Evolutionary conservation across 2,888 invertebrate genomes (phyloP).

Genomic region (Autographa gamma): DNA sequence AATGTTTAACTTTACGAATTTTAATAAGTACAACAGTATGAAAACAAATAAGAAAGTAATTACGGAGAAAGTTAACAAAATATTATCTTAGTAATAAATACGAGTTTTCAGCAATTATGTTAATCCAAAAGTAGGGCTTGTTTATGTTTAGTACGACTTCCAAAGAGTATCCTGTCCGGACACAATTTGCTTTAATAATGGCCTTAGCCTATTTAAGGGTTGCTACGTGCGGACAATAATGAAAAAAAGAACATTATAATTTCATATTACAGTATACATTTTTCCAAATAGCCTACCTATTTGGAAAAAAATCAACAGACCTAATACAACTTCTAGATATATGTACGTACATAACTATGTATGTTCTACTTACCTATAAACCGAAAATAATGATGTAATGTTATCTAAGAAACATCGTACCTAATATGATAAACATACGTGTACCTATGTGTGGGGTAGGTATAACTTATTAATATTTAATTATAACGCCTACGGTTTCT

Average conservation of each 20-base stretch:
- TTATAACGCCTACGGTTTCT: neutral
- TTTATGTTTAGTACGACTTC: conserved; percentile 26
- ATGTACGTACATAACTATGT: neutral
- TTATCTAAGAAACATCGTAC: neutral
- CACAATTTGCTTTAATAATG: conserved; percentile 46
- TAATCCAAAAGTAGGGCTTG: conserved; percentile 45
- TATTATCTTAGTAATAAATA: conserved; percentile 49
- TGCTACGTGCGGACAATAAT: too few species aligned
- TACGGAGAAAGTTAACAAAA: conserved; percentile 49
- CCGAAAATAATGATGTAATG: neutral
- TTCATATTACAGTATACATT: too few species aligned
- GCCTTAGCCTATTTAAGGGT: conserved; percentile 43
- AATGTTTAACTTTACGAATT: conserved; percentile 56
- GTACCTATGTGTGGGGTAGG: neutral
- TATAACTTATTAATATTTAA: neutral
- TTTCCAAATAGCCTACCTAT: too few species aligned
- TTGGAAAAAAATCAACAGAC: too few species aligned
- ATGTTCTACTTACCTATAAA: neutral
- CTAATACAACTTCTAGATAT: neutral
- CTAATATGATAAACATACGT: neutral
- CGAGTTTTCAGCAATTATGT: conserved; percentile 46
- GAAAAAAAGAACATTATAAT: too few species aligned
- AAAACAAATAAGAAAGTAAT: conserved; percentile 54
- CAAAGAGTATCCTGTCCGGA: conserved; percentile 27
- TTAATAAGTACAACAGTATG: conserved; percentile 48